Conservation (phyloP, 2,797 vertebrate species). For the Pseudomugil tenellus region DNA sequence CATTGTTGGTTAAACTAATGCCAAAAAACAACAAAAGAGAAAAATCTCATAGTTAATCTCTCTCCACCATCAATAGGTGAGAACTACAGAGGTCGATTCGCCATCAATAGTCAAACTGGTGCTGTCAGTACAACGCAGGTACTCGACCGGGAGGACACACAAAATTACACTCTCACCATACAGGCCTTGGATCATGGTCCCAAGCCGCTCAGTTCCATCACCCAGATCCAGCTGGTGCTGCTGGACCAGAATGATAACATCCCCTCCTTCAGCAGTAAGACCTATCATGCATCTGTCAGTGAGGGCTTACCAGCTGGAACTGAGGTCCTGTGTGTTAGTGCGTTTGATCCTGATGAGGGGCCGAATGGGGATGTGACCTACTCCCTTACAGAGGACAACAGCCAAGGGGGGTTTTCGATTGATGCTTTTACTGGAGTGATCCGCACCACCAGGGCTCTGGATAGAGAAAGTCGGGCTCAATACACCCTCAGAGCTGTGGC, state of each 20-base stretch:
- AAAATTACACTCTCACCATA: conserved; percentile 86
- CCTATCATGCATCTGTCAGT: conserved; percentile 83
- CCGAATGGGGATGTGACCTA: conserved; percentile 86
- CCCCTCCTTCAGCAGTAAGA: conserved; percentile 82
- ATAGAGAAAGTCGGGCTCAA: conserved; percentile 85
- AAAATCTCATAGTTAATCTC: background rate
- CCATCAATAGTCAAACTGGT: conserved; percentile 85
- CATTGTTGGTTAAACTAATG: background rate
- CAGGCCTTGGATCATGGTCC: conserved; percentile 86
- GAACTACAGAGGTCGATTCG: conserved; percentile 84
- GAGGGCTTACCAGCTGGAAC: conserved; percentile 86
- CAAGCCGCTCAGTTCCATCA: conserved; percentile 77
- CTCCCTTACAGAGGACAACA: conserved; percentile 82
- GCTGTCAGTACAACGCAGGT: conserved; percentile 80
- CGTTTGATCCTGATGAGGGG: conserved; percentile 87
- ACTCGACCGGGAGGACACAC: conserved; percentile 88
- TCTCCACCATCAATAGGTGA: conserved; percentile 74
- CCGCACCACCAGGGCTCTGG: conserved; percentile 79
- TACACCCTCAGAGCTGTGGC: conserved; percentile 85
- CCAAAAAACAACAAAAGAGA: background rate
- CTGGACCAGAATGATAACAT: conserved; percentile 92
- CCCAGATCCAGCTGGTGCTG: conserved; percentile 82
- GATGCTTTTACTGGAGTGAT: conserved; percentile 80
- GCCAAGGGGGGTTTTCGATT: conserved; percentile 84
- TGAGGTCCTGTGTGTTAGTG: conserved; percentile 80